Conservation (phyloP, 2,888 invertebrate species). For the Chelonus formosanus region DNA sequence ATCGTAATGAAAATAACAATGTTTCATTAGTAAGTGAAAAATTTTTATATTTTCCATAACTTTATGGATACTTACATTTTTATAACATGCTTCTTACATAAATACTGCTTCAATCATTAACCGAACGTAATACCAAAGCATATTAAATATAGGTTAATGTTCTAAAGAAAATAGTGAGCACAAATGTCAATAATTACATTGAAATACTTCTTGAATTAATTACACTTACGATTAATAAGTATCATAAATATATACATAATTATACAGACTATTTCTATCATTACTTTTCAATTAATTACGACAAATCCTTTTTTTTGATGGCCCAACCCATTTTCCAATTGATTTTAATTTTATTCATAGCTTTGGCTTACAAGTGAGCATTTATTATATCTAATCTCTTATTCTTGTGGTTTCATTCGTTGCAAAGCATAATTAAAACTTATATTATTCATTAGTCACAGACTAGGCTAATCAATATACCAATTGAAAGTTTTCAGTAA, state of each 20-base stretch:
- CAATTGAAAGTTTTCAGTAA: too few species aligned
- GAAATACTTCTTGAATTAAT: conserved; percentile 8
- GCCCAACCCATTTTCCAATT: conserved; percentile 6
- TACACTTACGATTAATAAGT: conserved; percentile 14
- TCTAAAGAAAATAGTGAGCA: conserved; percentile 27
- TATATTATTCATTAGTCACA: not conserved
- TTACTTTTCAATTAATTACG: not conserved
- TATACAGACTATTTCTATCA: conserved; percentile 27
- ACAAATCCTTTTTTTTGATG: conserved; percentile 3
- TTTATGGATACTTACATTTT: conserved; percentile 4
- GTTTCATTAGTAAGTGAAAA: not conserved
- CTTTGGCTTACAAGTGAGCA: conserved; percentile 29
- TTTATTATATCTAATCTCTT: conserved; percentile 9
- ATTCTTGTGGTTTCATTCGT: not conserved
- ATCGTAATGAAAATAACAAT: too few species aligned
- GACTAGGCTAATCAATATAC: conserved; percentile 2
- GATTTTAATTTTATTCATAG: conserved; percentile 23
- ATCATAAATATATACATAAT: conserved; percentile 33
- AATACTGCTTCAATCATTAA: too few species aligned
- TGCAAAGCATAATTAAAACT: conserved; percentile 2
- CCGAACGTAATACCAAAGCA: conserved; percentile 51
- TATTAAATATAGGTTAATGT: conserved; percentile 49
- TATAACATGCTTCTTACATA: too few species aligned
- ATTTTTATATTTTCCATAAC: conserved; percentile 31
- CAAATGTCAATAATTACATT: conserved; percentile 23